Evolutionary conservation across 1,140 invertebrate species (phyloP).

Genomic region (Coelopa frigida): DNA sequence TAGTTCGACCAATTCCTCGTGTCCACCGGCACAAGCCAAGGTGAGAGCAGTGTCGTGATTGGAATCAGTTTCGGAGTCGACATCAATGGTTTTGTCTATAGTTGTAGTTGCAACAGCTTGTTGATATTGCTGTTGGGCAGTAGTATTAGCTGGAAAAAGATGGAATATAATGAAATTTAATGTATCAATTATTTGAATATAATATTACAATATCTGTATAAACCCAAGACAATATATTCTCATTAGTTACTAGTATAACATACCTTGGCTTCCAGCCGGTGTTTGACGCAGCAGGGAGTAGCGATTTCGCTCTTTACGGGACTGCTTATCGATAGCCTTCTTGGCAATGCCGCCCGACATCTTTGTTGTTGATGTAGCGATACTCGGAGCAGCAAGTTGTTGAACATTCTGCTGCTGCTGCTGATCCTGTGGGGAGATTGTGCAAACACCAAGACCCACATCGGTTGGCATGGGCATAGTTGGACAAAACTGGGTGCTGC

Average conservation of each 20-base stretch:
- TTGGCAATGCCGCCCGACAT: constrained; percentile 45
- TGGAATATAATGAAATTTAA: background rate
- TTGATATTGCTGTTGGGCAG: constrained; percentile 39
- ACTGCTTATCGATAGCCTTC: constrained; percentile 41
- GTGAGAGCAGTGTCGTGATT: constrained; percentile 98
- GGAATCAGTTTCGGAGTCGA: constrained; percentile 94
- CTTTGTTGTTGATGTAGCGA: constrained; percentile 25
- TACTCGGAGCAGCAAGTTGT: constrained; percentile 12
- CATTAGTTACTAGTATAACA: constrained; percentile 21
- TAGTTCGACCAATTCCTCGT: constrained; percentile 90
- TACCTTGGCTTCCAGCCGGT: constrained; percentile 47
- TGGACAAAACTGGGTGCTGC: constrained; percentile 10
- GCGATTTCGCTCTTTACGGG: constrained; percentile 38
- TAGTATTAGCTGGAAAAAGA: constrained; percentile 20
- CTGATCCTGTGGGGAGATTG: constrained; percentile 27
- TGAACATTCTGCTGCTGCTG: constrained; percentile 15
- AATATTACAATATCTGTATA: no score
- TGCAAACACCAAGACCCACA: constrained; percentile 31
- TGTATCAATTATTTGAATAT: no score
- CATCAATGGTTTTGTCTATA: constrained; percentile 66
- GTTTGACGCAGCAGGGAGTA: constrained; percentile 42
- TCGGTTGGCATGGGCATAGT: constrained; percentile 33
- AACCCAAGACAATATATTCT: no score
- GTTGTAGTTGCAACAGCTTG: constrained; percentile 42
- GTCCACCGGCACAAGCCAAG: constrained; percentile 92